Evolutionary conservation across 2,888 invertebrate genomes (phyloP).

Genomic region (Amiota mariae): DNA sequence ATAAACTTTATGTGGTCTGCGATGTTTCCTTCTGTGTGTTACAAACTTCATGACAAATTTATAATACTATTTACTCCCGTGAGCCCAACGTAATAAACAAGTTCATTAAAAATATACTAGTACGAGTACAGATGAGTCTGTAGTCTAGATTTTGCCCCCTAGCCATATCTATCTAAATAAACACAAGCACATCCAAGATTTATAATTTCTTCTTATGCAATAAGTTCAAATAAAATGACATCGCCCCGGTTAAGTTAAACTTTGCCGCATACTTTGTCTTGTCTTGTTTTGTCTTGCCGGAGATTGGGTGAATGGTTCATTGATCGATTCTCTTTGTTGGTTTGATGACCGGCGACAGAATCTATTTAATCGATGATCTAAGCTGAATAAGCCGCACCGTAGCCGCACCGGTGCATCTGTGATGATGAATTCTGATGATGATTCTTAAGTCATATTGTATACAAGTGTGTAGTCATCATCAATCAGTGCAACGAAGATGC

Average conservation of each 20-base stretch:
- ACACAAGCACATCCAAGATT: background rate
- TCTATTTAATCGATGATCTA: background rate
- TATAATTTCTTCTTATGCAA: background rate
- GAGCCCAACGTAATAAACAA: no score
- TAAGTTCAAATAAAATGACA: conserved; percentile 20
- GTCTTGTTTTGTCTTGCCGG: background rate
- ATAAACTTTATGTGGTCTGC: no score
- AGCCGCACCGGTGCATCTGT: background rate
- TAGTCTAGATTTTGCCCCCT: no score
- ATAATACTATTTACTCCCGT: no score
- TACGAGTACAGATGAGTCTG: no score
- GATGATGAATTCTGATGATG: no score
- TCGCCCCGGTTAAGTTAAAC: conserved; percentile 3
- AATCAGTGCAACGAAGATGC: conserved; percentile 1
- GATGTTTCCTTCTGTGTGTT: no score
- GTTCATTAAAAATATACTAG: no score
- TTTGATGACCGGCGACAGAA: background rate
- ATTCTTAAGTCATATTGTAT: no score
- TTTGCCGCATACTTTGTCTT: no score
- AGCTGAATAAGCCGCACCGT: background rate
- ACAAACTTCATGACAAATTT: no score
- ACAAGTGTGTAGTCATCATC: background rate
- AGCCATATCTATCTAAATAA: background rate
- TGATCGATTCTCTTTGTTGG: background rate
- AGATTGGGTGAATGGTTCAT: background rate